phyloP scores from a whole-genome alignment of 2,888 invertebrate genomes.

The Apodemia mormo region DNA sequence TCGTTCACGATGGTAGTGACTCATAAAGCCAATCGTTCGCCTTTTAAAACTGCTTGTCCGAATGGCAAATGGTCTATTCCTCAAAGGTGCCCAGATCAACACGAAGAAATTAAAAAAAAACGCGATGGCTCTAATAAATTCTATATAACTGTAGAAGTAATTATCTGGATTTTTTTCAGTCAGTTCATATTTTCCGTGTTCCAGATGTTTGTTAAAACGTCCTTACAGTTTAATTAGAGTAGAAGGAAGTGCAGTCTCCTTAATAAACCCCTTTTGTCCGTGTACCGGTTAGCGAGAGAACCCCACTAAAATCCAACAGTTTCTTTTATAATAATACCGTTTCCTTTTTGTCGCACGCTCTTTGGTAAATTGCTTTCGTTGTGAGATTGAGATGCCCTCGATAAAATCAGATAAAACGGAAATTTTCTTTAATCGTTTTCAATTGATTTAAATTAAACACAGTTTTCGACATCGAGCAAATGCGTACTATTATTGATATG shows the following conservation, averaged over 20 bases:
- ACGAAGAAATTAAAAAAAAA: too few species aligned
- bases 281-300: slow-evolving; percentile 22
- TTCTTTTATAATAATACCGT: slow-evolving; percentile 36
- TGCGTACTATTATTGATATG: too few species aligned
- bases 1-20: too few species aligned
- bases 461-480: too few species aligned
- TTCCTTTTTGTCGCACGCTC: slow-evolving; percentile 35
- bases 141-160: not conserved
- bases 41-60: too few species aligned
- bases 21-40: too few species aligned
- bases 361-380: slow-evolving; percentile 39
- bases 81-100: too few species aligned
- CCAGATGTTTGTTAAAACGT: not conserved
- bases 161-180: not conserved
- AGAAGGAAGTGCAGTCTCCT: not conserved
- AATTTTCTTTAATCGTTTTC: slow-evolving; percentile 29
- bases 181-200: not conserved
- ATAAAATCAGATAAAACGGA: slow-evolving; percentile 31
- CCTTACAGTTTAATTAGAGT: not conserved
- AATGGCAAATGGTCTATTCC: too few species aligned
- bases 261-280: not conserved
- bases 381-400: slow-evolving; percentile 29
- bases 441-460: not conserved
- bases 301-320: slow-evolving; percentile 33
- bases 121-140: not conserved